Conservation (phyloP, 2,113 vertebrate genomes). For the Corythoichthys haematopterus region DNA sequence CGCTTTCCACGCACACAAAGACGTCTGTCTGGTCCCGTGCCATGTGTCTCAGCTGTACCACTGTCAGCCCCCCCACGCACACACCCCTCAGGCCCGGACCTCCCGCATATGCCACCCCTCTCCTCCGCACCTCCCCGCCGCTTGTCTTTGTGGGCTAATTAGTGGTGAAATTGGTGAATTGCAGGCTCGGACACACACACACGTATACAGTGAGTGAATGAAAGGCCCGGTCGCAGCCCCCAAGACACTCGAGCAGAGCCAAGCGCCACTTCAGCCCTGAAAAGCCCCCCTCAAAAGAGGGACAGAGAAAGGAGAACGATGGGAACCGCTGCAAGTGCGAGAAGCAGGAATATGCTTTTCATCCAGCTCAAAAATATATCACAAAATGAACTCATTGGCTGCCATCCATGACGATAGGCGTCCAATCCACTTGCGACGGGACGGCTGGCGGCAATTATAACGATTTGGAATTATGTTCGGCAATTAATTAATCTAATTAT, state of each 20-base stretch:
- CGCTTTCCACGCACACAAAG: constrained; percentile 24
- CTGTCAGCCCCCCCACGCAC: constrained; percentile 18
- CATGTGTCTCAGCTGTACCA: constrained; percentile 75
- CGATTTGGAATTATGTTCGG: no score
- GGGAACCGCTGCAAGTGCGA: constrained; percentile 21
- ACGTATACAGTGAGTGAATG: constrained; percentile 60
- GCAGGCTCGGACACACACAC: constrained; percentile 73
- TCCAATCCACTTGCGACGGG: no score
- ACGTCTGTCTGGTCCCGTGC: constrained; percentile 60
- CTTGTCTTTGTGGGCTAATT: constrained; percentile 77
- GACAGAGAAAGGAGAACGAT: constrained; percentile 56
- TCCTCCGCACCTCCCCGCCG: constrained; percentile 54
- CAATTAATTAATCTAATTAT: no score
- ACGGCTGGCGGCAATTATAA: no score
- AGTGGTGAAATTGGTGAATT: constrained; percentile 81
- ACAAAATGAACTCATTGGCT: neutral
- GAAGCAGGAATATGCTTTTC: constrained; percentile 25
- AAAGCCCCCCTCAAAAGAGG: constrained; percentile 65
- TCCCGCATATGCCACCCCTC: constrained; percentile 55
- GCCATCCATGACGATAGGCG: no score
- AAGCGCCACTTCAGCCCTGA: constrained; percentile 75
- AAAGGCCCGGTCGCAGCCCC: constrained; percentile 71
- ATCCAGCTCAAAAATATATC: neutral
- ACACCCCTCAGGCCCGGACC: constrained; percentile 48
- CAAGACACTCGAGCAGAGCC: constrained; percentile 74